A percentile compares a stretch with the other conserved stretches of the same genome.
Evolutionary conservation across 2,797 vertebrate species (phyloP).

Genomic region (Babyrousa celebensis): DNA sequence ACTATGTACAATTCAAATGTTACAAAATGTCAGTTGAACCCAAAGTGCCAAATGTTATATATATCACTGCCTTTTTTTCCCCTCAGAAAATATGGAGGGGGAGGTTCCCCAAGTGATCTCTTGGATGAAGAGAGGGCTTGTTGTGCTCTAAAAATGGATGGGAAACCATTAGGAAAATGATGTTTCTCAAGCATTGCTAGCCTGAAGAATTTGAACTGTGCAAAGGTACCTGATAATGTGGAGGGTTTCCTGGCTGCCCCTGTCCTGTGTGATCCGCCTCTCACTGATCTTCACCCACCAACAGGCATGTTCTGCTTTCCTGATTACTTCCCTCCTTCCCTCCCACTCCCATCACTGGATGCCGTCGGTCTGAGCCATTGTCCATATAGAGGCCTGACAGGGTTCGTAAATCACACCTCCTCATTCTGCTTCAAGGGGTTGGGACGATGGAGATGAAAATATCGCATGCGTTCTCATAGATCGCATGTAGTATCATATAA

Average conservation of each 20-base stretch:
- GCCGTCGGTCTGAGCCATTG: not conserved
- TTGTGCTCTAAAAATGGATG: not conserved
- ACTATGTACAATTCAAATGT: conserved; percentile 32
- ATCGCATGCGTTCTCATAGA: not conserved
- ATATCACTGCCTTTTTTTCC: not conserved
- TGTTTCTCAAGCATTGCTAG: conserved; percentile 33
- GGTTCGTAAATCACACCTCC: not conserved
- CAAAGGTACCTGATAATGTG: not conserved
- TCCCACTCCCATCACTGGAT: not conserved
- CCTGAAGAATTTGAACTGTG: conserved; percentile 17
- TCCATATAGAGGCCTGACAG: not conserved
- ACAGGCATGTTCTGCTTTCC: not conserved
- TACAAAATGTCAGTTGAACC: conserved; percentile 10
- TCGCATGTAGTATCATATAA: not conserved
- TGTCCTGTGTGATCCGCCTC: not conserved
- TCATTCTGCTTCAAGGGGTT: not conserved
- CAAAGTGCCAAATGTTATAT: conserved; percentile 47
- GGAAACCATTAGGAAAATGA: conserved; percentile 44
- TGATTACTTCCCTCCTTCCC: not conserved
- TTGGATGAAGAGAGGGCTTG: conserved; percentile 35
- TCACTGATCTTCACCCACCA: not conserved
- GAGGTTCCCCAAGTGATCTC: not conserved
- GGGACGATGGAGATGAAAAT: conserved; percentile 24
- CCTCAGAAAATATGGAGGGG: not conserved
- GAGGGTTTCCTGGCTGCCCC: not conserved